Percentiles rank a stretch among this genome's conserved stretches.
These are phyloP conservation scores for Diploscapter pachys DNA, from an alignment of 1,140 invertebrate species.

Conservation along the genomic window DNA sequence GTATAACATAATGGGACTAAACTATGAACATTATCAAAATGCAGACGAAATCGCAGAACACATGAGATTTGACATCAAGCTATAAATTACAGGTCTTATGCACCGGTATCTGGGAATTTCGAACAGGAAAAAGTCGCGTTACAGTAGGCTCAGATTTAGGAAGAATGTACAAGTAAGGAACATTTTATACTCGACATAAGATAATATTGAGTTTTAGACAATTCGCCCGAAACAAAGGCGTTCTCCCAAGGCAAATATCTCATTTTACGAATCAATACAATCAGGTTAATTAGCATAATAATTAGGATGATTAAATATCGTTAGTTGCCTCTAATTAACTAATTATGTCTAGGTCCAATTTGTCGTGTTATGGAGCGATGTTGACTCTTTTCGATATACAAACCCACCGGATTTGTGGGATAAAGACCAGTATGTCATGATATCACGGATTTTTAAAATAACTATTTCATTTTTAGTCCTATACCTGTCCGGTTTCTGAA, in stretches of 20 bases:
- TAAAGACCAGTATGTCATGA: constrained; percentile 1
- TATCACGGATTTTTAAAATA: not conserved
- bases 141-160: not conserved
- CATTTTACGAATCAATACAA: constrained; percentile 45
- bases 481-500: constrained; percentile 50
- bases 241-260: constrained; percentile 54
- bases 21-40: too few species aligned
- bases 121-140: not conserved
- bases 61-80: too few species aligned
- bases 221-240: constrained; percentile 5
- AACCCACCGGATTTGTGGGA: constrained; percentile 55
- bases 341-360: constrained; percentile 35
- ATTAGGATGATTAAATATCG: too few species aligned
- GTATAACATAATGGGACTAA: too few species aligned
- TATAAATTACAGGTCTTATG: constrained; percentile 47
- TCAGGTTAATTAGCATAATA: constrained; percentile 1
- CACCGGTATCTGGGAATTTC: constrained; percentile 53
- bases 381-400: constrained; percentile 46
- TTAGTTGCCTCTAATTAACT: not conserved
- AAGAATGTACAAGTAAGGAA: not conserved
- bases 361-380: constrained; percentile 56
- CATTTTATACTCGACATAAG: too few species aligned
- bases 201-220: constrained; percentile 11
- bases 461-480: constrained; percentile 22
- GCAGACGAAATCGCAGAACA: too few species aligned